Base-by-base conservation (phyloP, 2,797 vertebrate species). In the Spea hammondii region DNA sequence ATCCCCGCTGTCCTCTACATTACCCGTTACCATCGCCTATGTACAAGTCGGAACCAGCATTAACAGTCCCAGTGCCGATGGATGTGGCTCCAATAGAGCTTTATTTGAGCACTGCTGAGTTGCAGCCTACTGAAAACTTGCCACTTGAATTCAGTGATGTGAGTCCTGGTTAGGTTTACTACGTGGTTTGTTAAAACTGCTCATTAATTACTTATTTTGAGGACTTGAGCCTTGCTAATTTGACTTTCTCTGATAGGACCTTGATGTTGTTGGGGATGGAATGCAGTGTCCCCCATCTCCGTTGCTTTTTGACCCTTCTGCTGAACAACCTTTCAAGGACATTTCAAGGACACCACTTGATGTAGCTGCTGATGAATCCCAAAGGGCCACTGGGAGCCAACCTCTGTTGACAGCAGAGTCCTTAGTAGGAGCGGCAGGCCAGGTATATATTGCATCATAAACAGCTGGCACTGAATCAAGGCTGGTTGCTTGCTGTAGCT, bases 111-210 rank as follows among this genome's bases (percentile, higher is more conserved):
- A 93, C 96, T 0, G 97, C 97, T 0, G 97, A 99, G 89, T 95
- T 99, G n/a, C 96, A 97, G 90, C 97, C 97, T 86, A 95, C 94
- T 0, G 97, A 99, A 90, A 98, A 91, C 82, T 90, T 99, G 60
- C 97, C 97, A 4, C 88, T 98, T 84, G 97, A 99, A 87, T 97
- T 99, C 92, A 99, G 96, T 8, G 97, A 99, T 32, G 97, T 99
- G 91, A 83, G 96, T 94, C 49, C 79, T 80, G 79, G 77, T 78
- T 72, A 2, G 76, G 74, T 62, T 4, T n/a, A 32, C 1, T 62
- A 6, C 10, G 6, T 55, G 47, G 6, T 13, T 6, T n/a, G 7
- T 32, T 45, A 2, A 54, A 45, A 12, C 32, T 53, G 17, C 8
- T 13, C n/a, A 53, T n/a, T 32, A 3, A 8, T 67, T 10, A 32